These are phyloP conservation scores for Epistrophe grossulariae DNA, from an alignment of 2,888 invertebrate genomes.

Conservation along the genomic window DNA sequence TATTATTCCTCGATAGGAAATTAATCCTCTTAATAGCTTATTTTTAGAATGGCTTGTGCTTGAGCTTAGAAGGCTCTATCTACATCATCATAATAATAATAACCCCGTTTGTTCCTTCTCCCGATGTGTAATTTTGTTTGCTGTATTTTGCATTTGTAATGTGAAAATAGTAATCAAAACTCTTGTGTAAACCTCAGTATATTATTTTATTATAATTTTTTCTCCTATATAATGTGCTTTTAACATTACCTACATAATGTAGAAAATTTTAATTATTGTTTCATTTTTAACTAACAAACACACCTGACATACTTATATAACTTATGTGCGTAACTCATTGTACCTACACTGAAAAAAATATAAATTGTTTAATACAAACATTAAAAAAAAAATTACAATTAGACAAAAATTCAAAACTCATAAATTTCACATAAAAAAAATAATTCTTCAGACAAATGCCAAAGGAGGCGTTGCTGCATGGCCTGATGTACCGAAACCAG, in stretches of 20 bases:
- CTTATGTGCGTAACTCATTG: conserved; percentile 58
- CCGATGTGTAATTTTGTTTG: conserved; percentile 25
- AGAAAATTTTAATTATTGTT: conserved; percentile 26
- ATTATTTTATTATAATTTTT: conserved; percentile 2
- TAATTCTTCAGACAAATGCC: conserved; percentile 83
- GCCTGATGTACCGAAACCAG: conserved; percentile 93
- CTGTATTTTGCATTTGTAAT: conserved; percentile 51
- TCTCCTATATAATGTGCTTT: conserved; percentile 19
- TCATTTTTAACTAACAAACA: conserved; percentile 37
- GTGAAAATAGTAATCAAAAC: conserved; percentile 40
- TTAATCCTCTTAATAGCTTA: conserved; percentile 49
- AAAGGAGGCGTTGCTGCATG: conserved; percentile 92
- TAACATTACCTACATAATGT: conserved; percentile 22
- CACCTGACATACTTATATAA: conserved; percentile 33
- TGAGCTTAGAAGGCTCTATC: conserved; percentile 43
- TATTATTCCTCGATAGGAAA: conserved; percentile 27
- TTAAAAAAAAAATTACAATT: conserved; percentile 48
- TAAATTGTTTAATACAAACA: conserved; percentile 41
- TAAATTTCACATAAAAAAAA: conserved; percentile 63
- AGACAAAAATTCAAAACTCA: conserved; percentile 64
- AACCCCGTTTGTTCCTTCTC: conserved; percentile 11
- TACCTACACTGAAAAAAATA: conserved; percentile 26
- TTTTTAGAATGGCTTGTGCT: conserved; percentile 55
- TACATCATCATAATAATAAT: conserved; percentile 8
- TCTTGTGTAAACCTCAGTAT: background rate